Conservation (phyloP, 2,888 invertebrate genomes). For the Tachina fera region DNA sequence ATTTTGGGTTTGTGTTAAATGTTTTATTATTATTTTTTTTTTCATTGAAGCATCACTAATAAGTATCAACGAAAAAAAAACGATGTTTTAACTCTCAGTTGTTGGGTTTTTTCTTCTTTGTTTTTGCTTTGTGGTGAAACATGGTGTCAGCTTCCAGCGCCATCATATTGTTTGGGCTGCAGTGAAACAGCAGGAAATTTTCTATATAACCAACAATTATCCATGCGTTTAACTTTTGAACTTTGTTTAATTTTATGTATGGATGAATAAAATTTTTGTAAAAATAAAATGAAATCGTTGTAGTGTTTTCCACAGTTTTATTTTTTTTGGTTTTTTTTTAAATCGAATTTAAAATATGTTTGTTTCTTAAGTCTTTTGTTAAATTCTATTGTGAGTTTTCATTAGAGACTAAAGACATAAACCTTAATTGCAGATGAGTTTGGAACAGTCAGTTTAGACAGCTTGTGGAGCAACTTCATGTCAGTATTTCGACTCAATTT, state of each 20-base stretch:
- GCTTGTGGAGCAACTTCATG: conserved; percentile 40
- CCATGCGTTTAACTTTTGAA: conserved; percentile 71
- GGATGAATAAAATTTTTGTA: conserved; percentile 42
- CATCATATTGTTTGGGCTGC: conserved; percentile 8
- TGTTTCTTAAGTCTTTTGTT: conserved; percentile 59
- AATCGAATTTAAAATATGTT: conserved; percentile 23
- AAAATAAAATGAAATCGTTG: conserved; percentile 20
- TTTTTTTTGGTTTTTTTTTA: not conserved
- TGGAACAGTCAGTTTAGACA: conserved; percentile 14
- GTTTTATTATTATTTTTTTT: conserved; percentile 35
- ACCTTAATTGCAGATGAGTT: conserved; percentile 44
- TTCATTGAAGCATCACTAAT: conserved; percentile 67
- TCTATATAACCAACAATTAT: conserved; percentile 59
- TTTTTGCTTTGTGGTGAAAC: conserved; percentile 49
- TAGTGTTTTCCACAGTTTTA: not conserved
- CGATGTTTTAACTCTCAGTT: conserved; percentile 38
- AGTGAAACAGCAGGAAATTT: conserved; percentile 31
- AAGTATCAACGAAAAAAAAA: conserved; percentile 53
- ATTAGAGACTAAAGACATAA: conserved; percentile 46
- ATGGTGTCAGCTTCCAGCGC: conserved; percentile 33
- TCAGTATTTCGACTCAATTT: conserved; percentile 34
- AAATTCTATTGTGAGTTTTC: conserved; percentile 3
- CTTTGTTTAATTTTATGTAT: conserved; percentile 59
- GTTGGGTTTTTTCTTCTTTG: conserved; percentile 1
- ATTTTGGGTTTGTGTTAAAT: conserved; percentile 4